Base-by-base conservation (phyloP, 2,113 vertebrate genomes). In the Heptranchias perlo region DNA sequence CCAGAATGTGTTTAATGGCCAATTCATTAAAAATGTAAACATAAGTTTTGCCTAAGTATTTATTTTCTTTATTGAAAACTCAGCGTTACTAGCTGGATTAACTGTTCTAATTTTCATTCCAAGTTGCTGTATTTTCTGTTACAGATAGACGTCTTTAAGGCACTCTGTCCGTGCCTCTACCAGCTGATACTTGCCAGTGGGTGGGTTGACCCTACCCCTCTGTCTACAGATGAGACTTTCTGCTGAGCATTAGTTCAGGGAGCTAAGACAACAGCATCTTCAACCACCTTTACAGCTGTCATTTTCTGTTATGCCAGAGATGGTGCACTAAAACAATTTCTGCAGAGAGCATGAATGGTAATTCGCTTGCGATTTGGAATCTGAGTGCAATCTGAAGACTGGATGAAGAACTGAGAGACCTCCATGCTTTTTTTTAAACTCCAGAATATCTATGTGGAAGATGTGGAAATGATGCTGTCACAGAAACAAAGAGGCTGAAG, bases 281-380 rank as follows among this genome's bases (percentile, higher is more conserved):
- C 25, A 69, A 69, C 64, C 39, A 73, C 64, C 10, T 95, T 52
- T 62, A 52, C 61, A 73, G 86, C 84, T 97, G 96, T 96, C 97
- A 13, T 96, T 97, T 97, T 44, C 96, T 97, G 31, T 96, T 96
- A 96, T 97, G 25, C 96, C 96, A 98, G 97, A 97, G 54, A 97
- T 97, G 96, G 96, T 97, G 96, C 87, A 1, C 78, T 96, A 96
- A 96, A 96, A 96, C 96, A 76, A 52, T 93, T 93, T 95, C 49
- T 96, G 96, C 35, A 0, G 96, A 87, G 35, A 84, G 96, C 96
- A 96, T 96, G 96, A 96, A 73, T 47, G 58, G 96, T 89, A 96
- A 94, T 96, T 62, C 89, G 6, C 58, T 92, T 95, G 96, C 25
- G 47, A 54, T 96, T 96, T 82, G 0, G 13, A 96, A 96, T 96